These are phyloP conservation scores for Acrossocheilus wenchowensis DNA, from an alignment of 2,797 vertebrate genomes.

Conservation along the genomic window DNA sequence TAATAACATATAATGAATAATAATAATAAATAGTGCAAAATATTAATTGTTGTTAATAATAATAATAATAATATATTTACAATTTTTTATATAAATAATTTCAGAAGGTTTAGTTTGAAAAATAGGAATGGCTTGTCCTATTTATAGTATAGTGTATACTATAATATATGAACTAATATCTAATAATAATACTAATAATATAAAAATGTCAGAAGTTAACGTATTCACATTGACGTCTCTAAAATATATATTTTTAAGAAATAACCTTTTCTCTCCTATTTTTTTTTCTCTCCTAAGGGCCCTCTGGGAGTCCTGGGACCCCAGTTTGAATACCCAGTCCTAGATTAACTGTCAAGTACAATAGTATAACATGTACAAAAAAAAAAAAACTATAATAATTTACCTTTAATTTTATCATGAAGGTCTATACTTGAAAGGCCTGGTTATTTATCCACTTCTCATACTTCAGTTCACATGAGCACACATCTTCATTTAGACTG, in stretches of 20 bases:
- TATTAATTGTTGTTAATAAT: not conserved
- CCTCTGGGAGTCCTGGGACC: not conserved
- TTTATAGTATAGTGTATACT: not conserved
- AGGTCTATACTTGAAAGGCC: not conserved
- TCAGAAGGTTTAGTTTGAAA: not conserved
- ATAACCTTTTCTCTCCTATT: not conserved
- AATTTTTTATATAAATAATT: not conserved
- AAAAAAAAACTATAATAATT: not conserved
- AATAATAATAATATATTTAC: not conserved
- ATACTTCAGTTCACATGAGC: conserved; percentile 25
- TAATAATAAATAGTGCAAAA: not conserved
- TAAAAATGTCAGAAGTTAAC: not conserved
- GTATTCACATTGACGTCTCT: not conserved
- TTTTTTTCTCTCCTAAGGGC: not conserved
- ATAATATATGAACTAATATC: not conserved
- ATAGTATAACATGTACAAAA: not conserved
- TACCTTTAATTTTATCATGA: not conserved
- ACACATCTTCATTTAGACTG: conserved; percentile 20
- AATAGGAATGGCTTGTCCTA: not conserved
- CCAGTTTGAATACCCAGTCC: not conserved
- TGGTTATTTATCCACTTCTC: not conserved
- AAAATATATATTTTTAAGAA: not conserved
- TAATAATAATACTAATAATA: not conserved
- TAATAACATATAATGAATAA: not conserved
- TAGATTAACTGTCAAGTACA: not conserved